phyloP scores from a whole-genome alignment of 1,140 invertebrate genomes.

The Archivesica marissinica region DNA sequence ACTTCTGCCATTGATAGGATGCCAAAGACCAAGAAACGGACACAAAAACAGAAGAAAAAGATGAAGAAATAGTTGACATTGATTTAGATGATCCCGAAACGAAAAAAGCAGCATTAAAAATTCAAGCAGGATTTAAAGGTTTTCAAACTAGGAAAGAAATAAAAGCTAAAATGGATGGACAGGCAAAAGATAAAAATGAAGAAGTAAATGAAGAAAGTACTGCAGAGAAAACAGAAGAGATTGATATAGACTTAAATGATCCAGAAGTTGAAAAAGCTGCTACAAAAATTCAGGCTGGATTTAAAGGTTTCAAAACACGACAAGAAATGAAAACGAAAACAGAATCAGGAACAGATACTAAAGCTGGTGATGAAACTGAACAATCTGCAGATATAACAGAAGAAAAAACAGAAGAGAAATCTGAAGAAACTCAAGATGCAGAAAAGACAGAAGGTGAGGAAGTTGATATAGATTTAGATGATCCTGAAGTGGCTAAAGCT shows the following conservation, averaged over 20 bases:
- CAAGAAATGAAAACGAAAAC: conserved; percentile 62
- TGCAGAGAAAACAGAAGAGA: conserved; percentile 50
- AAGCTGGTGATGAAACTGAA: neutral
- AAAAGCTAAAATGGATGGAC: conserved; percentile 58
- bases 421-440: neutral
- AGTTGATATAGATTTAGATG: conserved; percentile 76
- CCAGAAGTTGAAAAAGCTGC: conserved; percentile 72
- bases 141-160: conserved; percentile 74
- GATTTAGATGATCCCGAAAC: conserved; percentile 86
- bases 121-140: conserved; percentile 78
- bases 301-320: conserved; percentile 68
- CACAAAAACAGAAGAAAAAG: conserved; percentile 10
- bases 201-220: conserved; percentile 20
- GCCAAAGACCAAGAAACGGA: conserved; percentile 1
- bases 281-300: conserved; percentile 77
- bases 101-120: conserved; percentile 70
- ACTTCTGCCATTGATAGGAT: neutral
- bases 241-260: conserved; percentile 66
- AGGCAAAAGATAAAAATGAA: conserved; percentile 9
- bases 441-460: conserved; percentile 50
- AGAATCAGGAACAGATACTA: conserved; percentile 18
- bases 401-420: conserved; percentile 11
- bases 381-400: conserved; percentile 4
- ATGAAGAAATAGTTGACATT: conserved; percentile 71
- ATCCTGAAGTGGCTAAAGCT: conserved; percentile 71